Evolutionary conservation across 2,113 vertebrate genomes (phyloP).

Genomic region (Meles meles): DNA sequence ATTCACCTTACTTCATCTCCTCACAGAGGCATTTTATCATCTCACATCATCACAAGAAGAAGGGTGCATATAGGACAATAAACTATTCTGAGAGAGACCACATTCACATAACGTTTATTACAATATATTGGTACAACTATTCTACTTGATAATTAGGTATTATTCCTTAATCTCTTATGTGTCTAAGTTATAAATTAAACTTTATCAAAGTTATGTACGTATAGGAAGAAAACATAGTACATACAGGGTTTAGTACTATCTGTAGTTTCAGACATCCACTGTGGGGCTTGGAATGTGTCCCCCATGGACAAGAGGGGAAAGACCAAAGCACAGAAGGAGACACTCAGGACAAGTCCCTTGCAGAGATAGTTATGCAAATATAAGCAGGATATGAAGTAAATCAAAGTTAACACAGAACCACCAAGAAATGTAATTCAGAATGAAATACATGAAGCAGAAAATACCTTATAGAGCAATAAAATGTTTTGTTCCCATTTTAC

Average conservation of each 20-base stretch:
- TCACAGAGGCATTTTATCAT: not conserved
- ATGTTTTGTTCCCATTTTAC: conserved; percentile 28
- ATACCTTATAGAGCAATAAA: conserved; percentile 29
- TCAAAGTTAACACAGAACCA: conserved; percentile 32
- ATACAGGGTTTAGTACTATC: not conserved
- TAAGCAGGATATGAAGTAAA: not conserved
- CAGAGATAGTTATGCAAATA: not conserved
- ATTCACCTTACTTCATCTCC: not conserved
- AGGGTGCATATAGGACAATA: not conserved
- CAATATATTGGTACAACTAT: not conserved
- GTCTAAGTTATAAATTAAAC: not conserved
- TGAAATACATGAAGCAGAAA: conserved; percentile 48
- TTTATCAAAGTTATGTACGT: not conserved
- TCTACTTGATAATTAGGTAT: not conserved
- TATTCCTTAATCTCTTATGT: not conserved
- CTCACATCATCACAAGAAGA: not conserved
- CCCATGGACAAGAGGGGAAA: not conserved
- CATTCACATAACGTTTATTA: not conserved
- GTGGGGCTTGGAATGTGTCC: not conserved
- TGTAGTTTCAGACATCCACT: not conserved
- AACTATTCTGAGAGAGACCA: not conserved
- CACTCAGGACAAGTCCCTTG: not conserved
- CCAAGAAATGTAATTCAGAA: conserved; percentile 49
- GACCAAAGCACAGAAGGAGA: not conserved
- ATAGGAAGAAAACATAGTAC: not conserved